Evolutionary conservation across 2,888 invertebrate genomes (phyloP).

Genomic region (Keiferia lycopersicella): DNA sequence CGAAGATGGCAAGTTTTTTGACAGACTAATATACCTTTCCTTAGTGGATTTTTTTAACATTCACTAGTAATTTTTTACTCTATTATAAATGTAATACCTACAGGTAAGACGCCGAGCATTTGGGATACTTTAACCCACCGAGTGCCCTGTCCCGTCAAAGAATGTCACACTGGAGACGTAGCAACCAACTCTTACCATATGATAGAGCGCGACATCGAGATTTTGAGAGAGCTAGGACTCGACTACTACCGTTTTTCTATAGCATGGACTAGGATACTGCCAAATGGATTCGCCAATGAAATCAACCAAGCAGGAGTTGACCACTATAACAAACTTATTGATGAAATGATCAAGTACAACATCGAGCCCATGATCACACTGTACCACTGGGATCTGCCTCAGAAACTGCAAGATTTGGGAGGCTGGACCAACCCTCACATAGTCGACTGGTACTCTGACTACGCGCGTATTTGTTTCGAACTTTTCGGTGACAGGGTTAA

Average conservation of each 20-base stretch:
- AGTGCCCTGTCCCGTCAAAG: too few relatives aligned
- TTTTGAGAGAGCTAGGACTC: slow-evolving; percentile 71
- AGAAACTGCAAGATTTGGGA: slow-evolving; percentile 68
- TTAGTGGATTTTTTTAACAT: neutral
- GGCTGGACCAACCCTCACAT: slow-evolving; percentile 78
- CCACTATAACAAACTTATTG: slow-evolving; percentile 82
- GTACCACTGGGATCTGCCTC: slow-evolving; percentile 81
- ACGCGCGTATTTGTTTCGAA: slow-evolving; percentile 65
- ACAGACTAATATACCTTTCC: too few relatives aligned
- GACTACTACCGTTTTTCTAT: slow-evolving; percentile 11
- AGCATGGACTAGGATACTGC: slow-evolving; percentile 67
- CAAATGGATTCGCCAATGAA: slow-evolving; percentile 65
- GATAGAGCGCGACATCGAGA: slow-evolving; percentile 69
- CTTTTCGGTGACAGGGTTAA: slow-evolving; percentile 64
- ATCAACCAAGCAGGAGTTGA: slow-evolving; percentile 78
- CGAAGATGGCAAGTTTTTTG: slow-evolving; percentile 32
- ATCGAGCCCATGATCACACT: slow-evolving; percentile 79
- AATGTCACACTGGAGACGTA: too few relatives aligned
- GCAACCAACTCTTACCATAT: too few relatives aligned
- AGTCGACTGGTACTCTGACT: slow-evolving; percentile 73
- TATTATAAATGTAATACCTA: neutral
- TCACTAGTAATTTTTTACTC: too few relatives aligned
- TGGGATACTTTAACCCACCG: too few relatives aligned
- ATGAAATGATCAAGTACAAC: slow-evolving; percentile 74
- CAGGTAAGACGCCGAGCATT: too few relatives aligned